Conservation (phyloP, 2,113 vertebrate genomes). For the Colistium nudipinnis region DNA sequence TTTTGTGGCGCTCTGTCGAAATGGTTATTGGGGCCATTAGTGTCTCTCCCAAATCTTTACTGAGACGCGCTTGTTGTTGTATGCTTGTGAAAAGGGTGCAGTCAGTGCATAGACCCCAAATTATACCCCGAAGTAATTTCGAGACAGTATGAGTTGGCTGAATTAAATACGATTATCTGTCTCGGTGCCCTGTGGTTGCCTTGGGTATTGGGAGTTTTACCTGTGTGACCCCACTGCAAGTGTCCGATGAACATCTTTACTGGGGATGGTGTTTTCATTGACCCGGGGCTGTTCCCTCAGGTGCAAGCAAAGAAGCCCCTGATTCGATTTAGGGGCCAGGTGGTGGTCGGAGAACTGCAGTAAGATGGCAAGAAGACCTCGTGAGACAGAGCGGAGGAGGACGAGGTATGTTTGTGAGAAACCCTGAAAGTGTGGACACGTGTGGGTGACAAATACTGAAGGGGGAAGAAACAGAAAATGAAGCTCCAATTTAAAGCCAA, state of each 20-base stretch:
- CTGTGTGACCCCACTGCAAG: slow-evolving; percentile 13
- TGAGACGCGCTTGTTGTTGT: neutral
- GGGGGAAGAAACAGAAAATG: slow-evolving; percentile 4
- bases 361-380: neutral
- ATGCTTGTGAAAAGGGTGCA: neutral
- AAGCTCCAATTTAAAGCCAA: slow-evolving; percentile 36
- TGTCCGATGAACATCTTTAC: neutral
- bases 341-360: slow-evolving; percentile 17
- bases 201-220: too few species aligned
- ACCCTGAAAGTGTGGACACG: slow-evolving; percentile 1
- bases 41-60: neutral
- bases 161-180: neutral
- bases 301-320: too few species aligned
- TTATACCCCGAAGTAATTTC: neutral
- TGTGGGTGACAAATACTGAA: slow-evolving; percentile 9
- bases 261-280: slow-evolving; percentile 53
- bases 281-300: slow-evolving; percentile 5
- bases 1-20: neutral
- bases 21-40: neutral
- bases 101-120: neutral
- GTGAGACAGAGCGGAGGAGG: slow-evolving; percentile 6
- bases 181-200: neutral
- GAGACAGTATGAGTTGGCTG: neutral
- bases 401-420: neutral
- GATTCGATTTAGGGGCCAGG: too few species aligned